Conservation (phyloP, 2,888 invertebrate genomes). For the Chouioia cunea region DNA sequence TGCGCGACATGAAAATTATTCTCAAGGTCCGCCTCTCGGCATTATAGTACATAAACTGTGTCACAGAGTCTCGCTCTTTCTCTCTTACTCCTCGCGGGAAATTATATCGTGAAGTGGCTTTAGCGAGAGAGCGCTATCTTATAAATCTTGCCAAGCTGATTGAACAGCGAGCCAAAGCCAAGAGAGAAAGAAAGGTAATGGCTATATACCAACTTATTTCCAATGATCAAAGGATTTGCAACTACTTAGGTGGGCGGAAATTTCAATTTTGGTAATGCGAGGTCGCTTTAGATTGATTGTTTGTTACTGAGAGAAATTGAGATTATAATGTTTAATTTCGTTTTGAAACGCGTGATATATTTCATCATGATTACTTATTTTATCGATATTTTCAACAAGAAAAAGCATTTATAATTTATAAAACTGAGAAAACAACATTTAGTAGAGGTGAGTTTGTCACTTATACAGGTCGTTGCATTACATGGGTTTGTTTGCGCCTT, state of each 20-base stretch:
- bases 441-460: too few relatives aligned
- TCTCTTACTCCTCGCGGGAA: neutral
- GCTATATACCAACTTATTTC: neutral
- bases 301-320: too few relatives aligned
- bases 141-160: slow-evolving; percentile 33
- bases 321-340: too few relatives aligned
- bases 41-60: slow-evolving; percentile 30
- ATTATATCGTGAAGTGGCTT: slow-evolving; percentile 3
- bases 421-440: too few relatives aligned
- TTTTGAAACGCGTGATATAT: too few relatives aligned
- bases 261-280: neutral
- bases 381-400: too few relatives aligned
- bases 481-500: too few relatives aligned
- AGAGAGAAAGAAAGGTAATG: neutral
- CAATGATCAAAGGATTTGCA: slow-evolving; percentile 26
- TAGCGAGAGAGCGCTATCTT: neutral
- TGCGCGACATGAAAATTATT: slow-evolving; percentile 36
- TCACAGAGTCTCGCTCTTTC: slow-evolving; percentile 8
- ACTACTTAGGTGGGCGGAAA: neutral
- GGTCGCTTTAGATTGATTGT: too few relatives aligned
- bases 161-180: slow-evolving; percentile 23
- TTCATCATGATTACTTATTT: too few relatives aligned
- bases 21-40: slow-evolving; percentile 41
- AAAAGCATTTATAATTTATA: too few relatives aligned
- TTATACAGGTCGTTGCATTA: too few relatives aligned